These are phyloP conservation scores for Oopsacas minuta DNA, from an alignment of 37 sponge, comb jelly and placozoan genomes.

Conservation along the genomic window DNA sequence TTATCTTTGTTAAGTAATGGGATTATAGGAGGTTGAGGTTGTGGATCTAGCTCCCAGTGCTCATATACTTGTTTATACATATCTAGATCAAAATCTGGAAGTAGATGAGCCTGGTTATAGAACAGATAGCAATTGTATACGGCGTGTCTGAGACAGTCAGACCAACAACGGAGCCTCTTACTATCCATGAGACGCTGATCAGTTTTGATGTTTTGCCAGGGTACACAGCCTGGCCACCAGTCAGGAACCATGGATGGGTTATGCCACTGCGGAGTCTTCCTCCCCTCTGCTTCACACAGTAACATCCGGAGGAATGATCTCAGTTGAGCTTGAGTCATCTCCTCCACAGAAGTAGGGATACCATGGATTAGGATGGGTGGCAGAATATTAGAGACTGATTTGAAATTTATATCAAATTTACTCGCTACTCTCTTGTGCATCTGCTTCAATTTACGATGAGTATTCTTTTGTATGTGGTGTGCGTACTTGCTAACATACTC, in stretches of 20 bases:
- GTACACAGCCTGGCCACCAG: conserved; percentile 81
- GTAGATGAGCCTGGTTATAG: conserved; percentile 59
- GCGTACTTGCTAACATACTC: conserved; percentile 20
- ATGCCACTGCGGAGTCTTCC: conserved; percentile 89
- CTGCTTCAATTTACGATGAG: conserved; percentile 35
- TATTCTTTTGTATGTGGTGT: conserved; percentile 14
- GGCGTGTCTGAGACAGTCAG: conserved; percentile 62
- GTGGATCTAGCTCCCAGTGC: not conserved
- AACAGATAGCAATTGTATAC: conserved; percentile 57
- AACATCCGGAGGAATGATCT: conserved; percentile 72
- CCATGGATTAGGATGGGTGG: conserved; percentile 80
- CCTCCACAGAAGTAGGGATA: conserved; percentile 79
- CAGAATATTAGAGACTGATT: conserved; percentile 21
- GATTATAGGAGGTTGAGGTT: not conserved
- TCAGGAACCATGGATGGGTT: conserved; percentile 61
- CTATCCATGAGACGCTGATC: conserved; percentile 55
- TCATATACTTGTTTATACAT: conserved; percentile 16
- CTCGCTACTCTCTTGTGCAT: conserved; percentile 29
- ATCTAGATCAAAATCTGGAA: conserved; percentile 43
- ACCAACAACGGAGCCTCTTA: conserved; percentile 54
- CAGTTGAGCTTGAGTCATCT: conserved; percentile 89
- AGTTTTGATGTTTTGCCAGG: conserved; percentile 75
- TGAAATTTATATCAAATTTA: not conserved
- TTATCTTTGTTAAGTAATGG: not conserved
- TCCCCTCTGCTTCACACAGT: conserved; percentile 66